These are phyloP conservation scores for Pelobates fuscus DNA, from an alignment of 2,113 vertebrate species.

Conservation along the genomic window DNA sequence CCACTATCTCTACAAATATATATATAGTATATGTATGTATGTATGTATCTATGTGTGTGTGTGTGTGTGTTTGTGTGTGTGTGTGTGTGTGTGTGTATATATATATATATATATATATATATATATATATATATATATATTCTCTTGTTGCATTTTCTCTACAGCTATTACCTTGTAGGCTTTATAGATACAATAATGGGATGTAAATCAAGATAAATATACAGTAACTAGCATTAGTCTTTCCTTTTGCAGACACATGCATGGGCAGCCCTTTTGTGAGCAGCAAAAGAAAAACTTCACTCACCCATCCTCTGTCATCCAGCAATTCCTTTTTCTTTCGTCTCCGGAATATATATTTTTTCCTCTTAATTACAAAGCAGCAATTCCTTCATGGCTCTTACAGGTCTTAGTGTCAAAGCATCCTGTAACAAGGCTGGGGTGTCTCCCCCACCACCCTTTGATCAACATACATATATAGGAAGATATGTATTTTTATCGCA, in stretches of 20 bases:
- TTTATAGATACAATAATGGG: conserved; percentile 47
- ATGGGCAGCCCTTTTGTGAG: conserved; percentile 54
- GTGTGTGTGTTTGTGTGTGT: no score
- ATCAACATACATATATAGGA: conserved; percentile 33
- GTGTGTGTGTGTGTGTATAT: neutral
- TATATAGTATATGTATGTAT: no score
- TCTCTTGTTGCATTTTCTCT: conserved; percentile 8
- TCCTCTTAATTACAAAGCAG: conserved; percentile 59
- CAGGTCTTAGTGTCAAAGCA: conserved; percentile 64
- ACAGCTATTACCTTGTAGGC: conserved; percentile 13
- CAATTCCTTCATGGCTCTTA: conserved; percentile 65
- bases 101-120: neutral
- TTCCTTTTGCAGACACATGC: conserved; percentile 9
- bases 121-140: neutral
- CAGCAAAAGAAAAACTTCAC: conserved; percentile 71
- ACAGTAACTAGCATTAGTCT: neutral
- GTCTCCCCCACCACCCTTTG: conserved; percentile 50
- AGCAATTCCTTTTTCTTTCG: conserved; percentile 51
- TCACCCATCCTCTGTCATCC: conserved; percentile 72
- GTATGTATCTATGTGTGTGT: neutral
- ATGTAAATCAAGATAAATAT: conserved; percentile 58
- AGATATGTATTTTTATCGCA: conserved; percentile 46
- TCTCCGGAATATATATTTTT: conserved; percentile 14
- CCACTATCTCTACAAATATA: no score
- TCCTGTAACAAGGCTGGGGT: conserved; percentile 68